Evolutionary conservation across 2,113 vertebrate species (phyloP).

Genomic region (Monopterus albus): DNA sequence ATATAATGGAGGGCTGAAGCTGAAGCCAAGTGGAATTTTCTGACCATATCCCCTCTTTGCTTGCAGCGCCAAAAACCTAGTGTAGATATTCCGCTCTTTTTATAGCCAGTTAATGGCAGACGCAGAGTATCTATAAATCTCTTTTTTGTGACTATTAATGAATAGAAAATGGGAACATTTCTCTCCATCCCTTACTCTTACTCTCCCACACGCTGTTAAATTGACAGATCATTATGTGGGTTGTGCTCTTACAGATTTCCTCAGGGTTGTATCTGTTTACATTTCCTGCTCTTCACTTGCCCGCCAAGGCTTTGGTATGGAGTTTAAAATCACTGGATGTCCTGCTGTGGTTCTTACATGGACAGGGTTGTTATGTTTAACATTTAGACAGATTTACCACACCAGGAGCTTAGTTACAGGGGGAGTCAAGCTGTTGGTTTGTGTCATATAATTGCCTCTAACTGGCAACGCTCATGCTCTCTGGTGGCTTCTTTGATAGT

Average conservation of each 20-base stretch:
- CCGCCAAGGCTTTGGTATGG: conserved; percentile 34
- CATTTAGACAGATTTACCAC: conserved; percentile 37
- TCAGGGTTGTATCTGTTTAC: conserved; percentile 73
- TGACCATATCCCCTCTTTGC: not conserved
- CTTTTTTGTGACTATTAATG: conserved; percentile 52
- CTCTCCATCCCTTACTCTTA: conserved; percentile 30
- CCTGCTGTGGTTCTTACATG: conserved; percentile 40
- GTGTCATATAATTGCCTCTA: conserved; percentile 50
- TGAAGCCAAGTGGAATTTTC: conserved; percentile 23
- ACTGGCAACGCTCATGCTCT: conserved; percentile 54
- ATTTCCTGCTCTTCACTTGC: conserved; percentile 60
- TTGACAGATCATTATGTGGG: conserved; percentile 72
- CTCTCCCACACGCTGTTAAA: conserved; percentile 69
- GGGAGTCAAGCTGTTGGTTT: conserved; percentile 42
- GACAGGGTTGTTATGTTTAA: conserved; percentile 40
- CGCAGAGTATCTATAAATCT: conserved; percentile 46
- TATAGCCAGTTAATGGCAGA: conserved; percentile 50
- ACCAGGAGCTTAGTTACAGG: conserved; percentile 28
- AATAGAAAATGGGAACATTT: conserved; percentile 39
- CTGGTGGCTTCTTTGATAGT: conserved; percentile 24
- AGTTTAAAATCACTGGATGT: conserved; percentile 34
- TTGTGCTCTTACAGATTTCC: conserved; percentile 64
- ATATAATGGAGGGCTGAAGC: conserved; percentile 49
- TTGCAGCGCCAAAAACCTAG: not conserved
- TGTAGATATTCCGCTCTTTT: conserved; percentile 29